Conservation (phyloP, 2,113 vertebrate genomes). For the Zosterops japonicus region DNA sequence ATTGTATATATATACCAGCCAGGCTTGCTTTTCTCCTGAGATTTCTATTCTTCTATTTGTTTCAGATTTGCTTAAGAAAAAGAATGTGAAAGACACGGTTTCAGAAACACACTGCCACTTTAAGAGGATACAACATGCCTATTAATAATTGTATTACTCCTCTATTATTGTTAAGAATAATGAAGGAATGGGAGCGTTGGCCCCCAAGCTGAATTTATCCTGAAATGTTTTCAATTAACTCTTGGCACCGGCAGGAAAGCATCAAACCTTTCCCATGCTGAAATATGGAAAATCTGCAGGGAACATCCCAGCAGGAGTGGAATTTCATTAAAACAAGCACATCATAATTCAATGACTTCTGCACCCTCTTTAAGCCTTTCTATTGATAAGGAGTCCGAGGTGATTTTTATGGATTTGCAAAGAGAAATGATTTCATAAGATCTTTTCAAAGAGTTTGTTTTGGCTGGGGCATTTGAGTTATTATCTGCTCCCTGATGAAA, state of each 20-base stretch:
- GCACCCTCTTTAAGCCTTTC: slow-evolving; percentile 75
- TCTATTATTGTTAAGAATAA: slow-evolving; percentile 87
- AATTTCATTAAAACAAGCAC: slow-evolving; percentile 86
- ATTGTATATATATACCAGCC: slow-evolving; percentile 44
- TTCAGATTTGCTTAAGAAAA: slow-evolving; percentile 65
- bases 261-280: slow-evolving; percentile 88
- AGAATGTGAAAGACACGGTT: slow-evolving; percentile 68
- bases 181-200: slow-evolving; percentile 78
- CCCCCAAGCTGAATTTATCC: slow-evolving; percentile 82
- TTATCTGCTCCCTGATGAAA: slow-evolving; percentile 79
- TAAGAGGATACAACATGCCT: slow-evolving; percentile 78
- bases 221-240: slow-evolving; percentile 92
- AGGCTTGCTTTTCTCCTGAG: slow-evolving; percentile 60
- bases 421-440: slow-evolving; percentile 80
- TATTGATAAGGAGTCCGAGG: slow-evolving; percentile 78
- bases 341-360: slow-evolving; percentile 86
- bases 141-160: slow-evolving; percentile 84
- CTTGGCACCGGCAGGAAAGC: slow-evolving; percentile 84
- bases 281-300: slow-evolving; percentile 90
- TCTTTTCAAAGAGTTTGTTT: slow-evolving; percentile 75
- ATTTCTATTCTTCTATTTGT: slow-evolving; percentile 66
- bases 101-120: slow-evolving; percentile 67
- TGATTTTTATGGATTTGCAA: slow-evolving; percentile 81
- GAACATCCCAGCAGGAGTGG: slow-evolving; percentile 84
- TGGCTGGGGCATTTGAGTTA: slow-evolving; percentile 69